Base-by-base conservation (phyloP, 2,888 invertebrate genomes). In the Mallateleia sp. region DNA sequence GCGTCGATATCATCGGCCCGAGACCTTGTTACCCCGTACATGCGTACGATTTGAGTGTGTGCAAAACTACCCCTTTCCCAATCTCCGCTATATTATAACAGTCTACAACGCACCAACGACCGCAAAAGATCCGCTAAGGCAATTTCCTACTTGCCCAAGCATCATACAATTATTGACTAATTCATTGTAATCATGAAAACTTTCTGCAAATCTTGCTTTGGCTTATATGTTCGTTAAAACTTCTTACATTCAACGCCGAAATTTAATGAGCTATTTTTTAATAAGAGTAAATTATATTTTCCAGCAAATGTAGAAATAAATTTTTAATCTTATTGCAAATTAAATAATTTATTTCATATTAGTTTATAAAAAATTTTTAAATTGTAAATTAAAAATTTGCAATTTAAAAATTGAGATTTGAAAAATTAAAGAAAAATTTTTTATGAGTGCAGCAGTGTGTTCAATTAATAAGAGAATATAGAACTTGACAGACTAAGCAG, bases 21-120 rank as follows among this genome's bases (percentile, higher is more conserved):
- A 91, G 91, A 92, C 93, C 94, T 94, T 93, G 94, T 94, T 94
- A 93, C 92, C 92, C 92, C 89, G 90, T 94, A 92, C 91, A 93
- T 93, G 92, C 91, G 91, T 92, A 93, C 90, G 82, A 93, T 93
- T 93, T 91, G 91, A 92, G 91, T 89, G 90, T 90, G 90, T 89
- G 88, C 75, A 80, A 87, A 89, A 88, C 90, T 90, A 92, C 89
- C 91, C 89, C 88, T 87, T 78, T 80, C 75, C 83, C 69, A 56
- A 62, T 24, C 78, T 66, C 78, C 58, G 45, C 32, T 67, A 66
- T 69, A 81, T 85, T 87, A 87, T 85, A 87, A 82, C 87, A 79
- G 67, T 80, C 80, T 86, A 52, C 85, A 79, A 81, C 78, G 86
- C 72, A 78, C 83, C 75, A 64, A 67, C 81, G 83, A 60, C 88